phyloP scores from a whole-genome alignment of 2,113 vertebrate species.

The Microtus richardsoni region DNA sequence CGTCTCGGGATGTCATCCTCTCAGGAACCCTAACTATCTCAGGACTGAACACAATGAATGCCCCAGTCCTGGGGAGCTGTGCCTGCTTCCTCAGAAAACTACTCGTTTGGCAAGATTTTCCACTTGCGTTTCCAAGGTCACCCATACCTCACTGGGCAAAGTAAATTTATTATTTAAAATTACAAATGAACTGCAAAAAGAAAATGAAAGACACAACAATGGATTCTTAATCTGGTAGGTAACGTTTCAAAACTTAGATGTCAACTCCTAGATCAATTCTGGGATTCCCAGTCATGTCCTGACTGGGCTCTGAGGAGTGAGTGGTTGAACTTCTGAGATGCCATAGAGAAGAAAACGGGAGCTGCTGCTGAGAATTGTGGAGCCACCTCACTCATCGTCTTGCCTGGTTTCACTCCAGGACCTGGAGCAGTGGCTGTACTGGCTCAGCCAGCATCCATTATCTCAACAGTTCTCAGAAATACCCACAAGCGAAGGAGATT shows the following conservation, averaged over 20 bases:
- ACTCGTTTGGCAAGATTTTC: slow-evolving; percentile 35
- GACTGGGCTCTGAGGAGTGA: slow-evolving; percentile 19
- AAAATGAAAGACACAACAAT: slow-evolving; percentile 21
- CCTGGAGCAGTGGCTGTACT: slow-evolving; percentile 64
- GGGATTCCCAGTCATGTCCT: slow-evolving; percentile 25
- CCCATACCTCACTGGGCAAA: slow-evolving; percentile 61
- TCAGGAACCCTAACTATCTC: background rate
- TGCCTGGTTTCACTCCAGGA: slow-evolving; percentile 72
- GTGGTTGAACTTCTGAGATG: slow-evolving; percentile 12
- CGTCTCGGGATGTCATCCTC: background rate
- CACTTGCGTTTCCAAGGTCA: slow-evolving; percentile 59
- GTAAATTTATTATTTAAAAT: slow-evolving; percentile 48
- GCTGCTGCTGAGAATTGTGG: slow-evolving; percentile 43
- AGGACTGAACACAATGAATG: slow-evolving; percentile 25
- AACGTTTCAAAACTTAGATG: slow-evolving; percentile 41
- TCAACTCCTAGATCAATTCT: slow-evolving; percentile 32
- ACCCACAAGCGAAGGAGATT: slow-evolving; percentile 64
- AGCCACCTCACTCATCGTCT: slow-evolving; percentile 46
- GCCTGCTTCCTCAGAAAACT: slow-evolving; percentile 37
- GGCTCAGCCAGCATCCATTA: slow-evolving; percentile 74
- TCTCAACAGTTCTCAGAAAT: slow-evolving; percentile 78
- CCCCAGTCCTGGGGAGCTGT: background rate
- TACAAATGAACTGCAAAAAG: slow-evolving; percentile 41
- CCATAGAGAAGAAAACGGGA: slow-evolving; percentile 24
- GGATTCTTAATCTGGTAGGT: slow-evolving; percentile 40